Percentiles rank a stretch among this genome's conserved stretches.
These are phyloP conservation scores for Columbina picui DNA, from an alignment of 2,113 vertebrate species.

Conservation along the genomic window DNA sequence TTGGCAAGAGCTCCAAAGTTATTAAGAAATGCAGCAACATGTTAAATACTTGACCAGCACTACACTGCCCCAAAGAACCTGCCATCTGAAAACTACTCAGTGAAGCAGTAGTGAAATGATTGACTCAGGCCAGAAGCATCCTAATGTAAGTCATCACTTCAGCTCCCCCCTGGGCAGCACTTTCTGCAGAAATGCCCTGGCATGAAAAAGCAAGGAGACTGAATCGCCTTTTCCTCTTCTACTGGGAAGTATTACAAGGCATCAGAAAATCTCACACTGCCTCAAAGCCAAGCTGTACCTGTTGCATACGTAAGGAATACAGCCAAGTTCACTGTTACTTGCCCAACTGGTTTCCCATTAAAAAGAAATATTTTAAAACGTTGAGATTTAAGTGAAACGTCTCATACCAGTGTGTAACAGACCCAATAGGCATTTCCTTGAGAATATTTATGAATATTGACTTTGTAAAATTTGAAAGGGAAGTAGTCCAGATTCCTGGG, in stretches of 20 bases:
- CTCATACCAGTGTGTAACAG: background rate
- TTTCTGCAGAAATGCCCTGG: background rate
- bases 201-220: background rate
- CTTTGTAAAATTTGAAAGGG: background rate
- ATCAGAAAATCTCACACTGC: background rate
- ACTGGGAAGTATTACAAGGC: accelerated
- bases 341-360: background rate
- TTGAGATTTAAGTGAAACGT: background rate
- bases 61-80: background rate
- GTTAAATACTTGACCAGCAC: background rate
- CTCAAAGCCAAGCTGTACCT: background rate
- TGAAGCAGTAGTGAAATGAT: background rate
- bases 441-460: background rate
- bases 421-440: background rate
- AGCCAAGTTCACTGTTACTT: background rate
- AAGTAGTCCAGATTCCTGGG: background rate
- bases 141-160: background rate
- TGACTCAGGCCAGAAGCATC: background rate
- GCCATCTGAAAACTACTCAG: background rate
- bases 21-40: background rate
- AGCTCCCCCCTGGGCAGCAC: background rate
- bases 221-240: background rate
- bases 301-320: background rate
- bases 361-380: background rate
- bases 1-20: background rate